These are phyloP conservation scores for Hystrix cristata DNA, from an alignment of 2,113 vertebrate genomes.

Conservation along the genomic window DNA sequence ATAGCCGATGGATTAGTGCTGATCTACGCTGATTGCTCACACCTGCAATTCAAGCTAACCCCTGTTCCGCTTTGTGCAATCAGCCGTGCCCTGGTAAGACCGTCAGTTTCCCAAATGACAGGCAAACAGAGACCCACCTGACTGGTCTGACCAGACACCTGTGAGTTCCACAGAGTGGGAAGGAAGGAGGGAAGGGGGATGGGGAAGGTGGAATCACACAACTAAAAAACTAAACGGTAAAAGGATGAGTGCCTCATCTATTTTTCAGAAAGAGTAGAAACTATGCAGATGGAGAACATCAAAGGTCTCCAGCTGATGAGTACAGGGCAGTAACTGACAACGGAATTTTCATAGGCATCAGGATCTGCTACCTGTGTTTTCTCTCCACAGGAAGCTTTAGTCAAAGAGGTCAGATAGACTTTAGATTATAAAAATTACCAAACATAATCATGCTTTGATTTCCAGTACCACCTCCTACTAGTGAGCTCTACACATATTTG, in stretches of 20 bases:
- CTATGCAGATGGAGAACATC: slow-evolving; percentile 59
- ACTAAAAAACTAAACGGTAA: slow-evolving; percentile 71
- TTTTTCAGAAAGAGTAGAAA: slow-evolving; percentile 73
- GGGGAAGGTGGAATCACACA: slow-evolving; percentile 81
- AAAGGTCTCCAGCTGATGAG: slow-evolving; percentile 63
- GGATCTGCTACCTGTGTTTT: slow-evolving; percentile 36
- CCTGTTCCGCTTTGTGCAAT: slow-evolving; percentile 92
- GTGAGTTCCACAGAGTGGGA: slow-evolving; percentile 74
- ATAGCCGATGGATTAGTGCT: slow-evolving; percentile 92
- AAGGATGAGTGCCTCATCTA: slow-evolving; percentile 3
- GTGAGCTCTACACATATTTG: not conserved
- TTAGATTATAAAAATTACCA: slow-evolving; percentile 42
- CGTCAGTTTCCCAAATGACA: slow-evolving; percentile 93
- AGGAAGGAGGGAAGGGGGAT: slow-evolving; percentile 49
- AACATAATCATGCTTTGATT: slow-evolving; percentile 49
- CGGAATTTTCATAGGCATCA: slow-evolving; percentile 13
- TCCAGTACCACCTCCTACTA: not conserved
- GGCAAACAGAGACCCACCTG: slow-evolving; percentile 94
- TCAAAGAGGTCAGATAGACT: slow-evolving; percentile 2
- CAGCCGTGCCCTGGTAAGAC: slow-evolving; percentile 93
- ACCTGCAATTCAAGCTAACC: slow-evolving; percentile 92
- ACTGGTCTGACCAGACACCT: slow-evolving; percentile 90
- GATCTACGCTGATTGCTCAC: slow-evolving; percentile 93
- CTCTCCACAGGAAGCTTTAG: slow-evolving; percentile 28
- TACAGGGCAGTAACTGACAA: not conserved